Conservation (phyloP, 2,113 vertebrate genomes). For the Procavia capensis region DNA sequence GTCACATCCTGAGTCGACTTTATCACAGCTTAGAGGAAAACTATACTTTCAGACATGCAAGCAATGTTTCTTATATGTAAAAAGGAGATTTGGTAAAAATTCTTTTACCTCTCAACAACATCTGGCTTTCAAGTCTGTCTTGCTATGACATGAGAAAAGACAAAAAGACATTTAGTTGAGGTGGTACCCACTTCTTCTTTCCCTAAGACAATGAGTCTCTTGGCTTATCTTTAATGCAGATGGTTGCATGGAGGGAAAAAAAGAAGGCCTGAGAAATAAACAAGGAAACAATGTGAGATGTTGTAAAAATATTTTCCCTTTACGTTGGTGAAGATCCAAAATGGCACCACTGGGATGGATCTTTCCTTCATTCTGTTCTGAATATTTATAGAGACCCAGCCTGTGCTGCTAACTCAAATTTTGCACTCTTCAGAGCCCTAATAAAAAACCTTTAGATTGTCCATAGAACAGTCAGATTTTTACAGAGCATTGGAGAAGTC, state of each 20-base stretch:
- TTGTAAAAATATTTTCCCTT: neutral
- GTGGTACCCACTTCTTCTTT: neutral
- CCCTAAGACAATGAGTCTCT: neutral
- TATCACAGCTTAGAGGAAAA: neutral
- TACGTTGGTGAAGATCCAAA: neutral
- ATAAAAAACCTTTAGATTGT: neutral
- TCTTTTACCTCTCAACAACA: neutral
- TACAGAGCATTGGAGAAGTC: neutral
- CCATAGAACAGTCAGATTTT: neutral
- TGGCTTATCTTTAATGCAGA: constrained; percentile 15
- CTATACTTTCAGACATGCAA: neutral
- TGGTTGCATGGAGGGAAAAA: neutral
- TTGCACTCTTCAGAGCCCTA: neutral
- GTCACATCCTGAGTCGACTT: neutral
- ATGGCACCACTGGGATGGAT: neutral
- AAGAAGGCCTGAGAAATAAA: too few species aligned
- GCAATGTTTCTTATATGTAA: neutral
- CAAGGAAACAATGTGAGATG: too few species aligned
- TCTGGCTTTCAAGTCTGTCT: constrained; percentile 16
- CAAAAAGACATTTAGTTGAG: neutral
- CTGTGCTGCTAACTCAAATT: neutral
- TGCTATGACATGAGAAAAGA: neutral
- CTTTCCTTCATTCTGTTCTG: neutral
- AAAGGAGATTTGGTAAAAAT: neutral
- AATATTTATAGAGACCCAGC: neutral